Evolutionary conservation across 2,888 invertebrate species (phyloP).

Genomic region (Eilema caniola): DNA sequence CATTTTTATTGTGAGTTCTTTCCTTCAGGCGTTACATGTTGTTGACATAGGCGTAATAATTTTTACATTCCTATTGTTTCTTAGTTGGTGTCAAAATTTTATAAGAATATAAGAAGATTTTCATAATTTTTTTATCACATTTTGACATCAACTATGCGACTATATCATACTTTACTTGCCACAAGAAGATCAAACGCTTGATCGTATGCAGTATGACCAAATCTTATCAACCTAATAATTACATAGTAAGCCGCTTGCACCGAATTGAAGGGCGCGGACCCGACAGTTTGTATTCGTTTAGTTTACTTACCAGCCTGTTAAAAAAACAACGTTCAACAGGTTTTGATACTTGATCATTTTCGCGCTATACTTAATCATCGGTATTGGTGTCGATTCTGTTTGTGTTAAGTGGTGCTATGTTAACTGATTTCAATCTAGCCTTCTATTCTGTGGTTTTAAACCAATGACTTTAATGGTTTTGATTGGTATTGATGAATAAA

Average conservation of each 20-base stretch:
- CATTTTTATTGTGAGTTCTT: too few species aligned
- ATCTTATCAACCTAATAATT: slow-evolving; percentile 61
- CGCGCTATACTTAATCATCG: slow-evolving; percentile 44
- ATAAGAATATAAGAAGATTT: too few species aligned
- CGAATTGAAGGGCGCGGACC: slow-evolving; percentile 65
- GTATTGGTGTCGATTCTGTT: slow-evolving; percentile 10
- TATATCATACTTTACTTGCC: neutral
- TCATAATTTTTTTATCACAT: too few species aligned
- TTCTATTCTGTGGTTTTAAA: neutral
- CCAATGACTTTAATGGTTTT: neutral
- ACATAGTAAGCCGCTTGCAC: slow-evolving; percentile 58
- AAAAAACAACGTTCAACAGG: slow-evolving; percentile 34
- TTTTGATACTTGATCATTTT: slow-evolving; percentile 37
- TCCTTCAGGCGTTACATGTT: too few species aligned
- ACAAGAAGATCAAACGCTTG: neutral
- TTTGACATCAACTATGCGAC: neutral
- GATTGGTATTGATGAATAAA: too few species aligned
- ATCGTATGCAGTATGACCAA: slow-evolving; percentile 32
- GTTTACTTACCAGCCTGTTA: slow-evolving; percentile 37
- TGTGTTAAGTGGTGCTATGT: neutral
- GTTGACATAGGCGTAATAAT: too few species aligned
- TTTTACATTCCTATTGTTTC: too few species aligned
- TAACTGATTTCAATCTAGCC: neutral
- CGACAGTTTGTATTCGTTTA: slow-evolving; percentile 69
- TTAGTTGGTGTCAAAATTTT: too few species aligned